Conservation (phyloP, 2,797 vertebrate species). For the Acrossocheilus fasciatus region DNA sequence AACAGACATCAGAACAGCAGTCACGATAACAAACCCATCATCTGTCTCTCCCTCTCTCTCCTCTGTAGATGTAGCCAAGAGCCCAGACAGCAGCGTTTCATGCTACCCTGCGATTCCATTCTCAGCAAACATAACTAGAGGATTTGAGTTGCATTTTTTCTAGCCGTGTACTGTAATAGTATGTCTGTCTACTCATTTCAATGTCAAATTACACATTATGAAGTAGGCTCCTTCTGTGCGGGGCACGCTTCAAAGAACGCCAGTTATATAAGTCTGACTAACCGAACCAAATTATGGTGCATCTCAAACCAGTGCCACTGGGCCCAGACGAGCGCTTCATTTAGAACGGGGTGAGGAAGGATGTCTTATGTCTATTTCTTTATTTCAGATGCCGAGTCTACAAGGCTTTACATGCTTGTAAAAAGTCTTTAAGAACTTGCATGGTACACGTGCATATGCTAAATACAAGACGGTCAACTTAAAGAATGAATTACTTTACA, state of each 20-base stretch:
- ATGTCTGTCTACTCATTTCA: slow-evolving; percentile 50
- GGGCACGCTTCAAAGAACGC: slow-evolving; percentile 40
- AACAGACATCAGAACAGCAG: slow-evolving; percentile 33
- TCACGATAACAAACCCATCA: slow-evolving; percentile 40
- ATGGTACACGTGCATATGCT: not conserved
- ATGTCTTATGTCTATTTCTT: slow-evolving; percentile 4
- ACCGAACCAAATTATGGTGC: slow-evolving; percentile 47
- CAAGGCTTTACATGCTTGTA: not conserved
- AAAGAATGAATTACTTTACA: not conserved
- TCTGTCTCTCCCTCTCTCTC: slow-evolving; percentile 28
- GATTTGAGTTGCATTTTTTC: slow-evolving; percentile 30
- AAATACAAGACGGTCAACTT: not conserved
- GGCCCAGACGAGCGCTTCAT: slow-evolving; percentile 25
- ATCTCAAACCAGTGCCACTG: slow-evolving; percentile 42
- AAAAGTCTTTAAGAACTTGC: not conserved
- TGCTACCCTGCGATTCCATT: slow-evolving; percentile 10
- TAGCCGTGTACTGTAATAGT: slow-evolving; percentile 48
- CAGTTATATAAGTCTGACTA: slow-evolving; percentile 46
- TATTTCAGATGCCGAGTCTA: not conserved
- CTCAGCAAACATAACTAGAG: slow-evolving; percentile 48
- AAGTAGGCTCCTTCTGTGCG: slow-evolving; percentile 18
- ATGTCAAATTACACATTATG: slow-evolving; percentile 50
- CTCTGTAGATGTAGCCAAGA: slow-evolving; percentile 32
- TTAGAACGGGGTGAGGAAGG: slow-evolving; percentile 35
- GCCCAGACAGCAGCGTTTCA: slow-evolving; percentile 37